Evolutionary conservation across 2,797 vertebrate species (phyloP).

Genomic region (Phrynocephalus guinanensis): DNA sequence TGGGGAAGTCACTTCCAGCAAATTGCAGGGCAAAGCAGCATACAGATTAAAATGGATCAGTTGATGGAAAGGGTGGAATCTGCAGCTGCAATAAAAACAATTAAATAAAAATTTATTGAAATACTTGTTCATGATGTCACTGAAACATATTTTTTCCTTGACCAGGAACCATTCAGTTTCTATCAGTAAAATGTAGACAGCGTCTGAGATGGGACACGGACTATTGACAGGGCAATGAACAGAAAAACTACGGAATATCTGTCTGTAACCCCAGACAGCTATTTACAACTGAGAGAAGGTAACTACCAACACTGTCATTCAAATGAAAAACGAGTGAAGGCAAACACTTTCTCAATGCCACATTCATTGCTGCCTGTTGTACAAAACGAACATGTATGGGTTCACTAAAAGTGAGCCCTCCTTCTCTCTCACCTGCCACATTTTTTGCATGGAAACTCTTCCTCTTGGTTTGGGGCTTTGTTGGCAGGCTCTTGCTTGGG

Average conservation of each 20-base stretch:
- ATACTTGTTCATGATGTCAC: background rate
- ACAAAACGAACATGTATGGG: background rate
- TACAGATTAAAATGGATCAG: too few relatives aligned
- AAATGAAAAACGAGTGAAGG: background rate
- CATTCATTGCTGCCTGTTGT: background rate
- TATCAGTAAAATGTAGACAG: background rate
- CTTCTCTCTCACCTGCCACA: constrained; percentile 94
- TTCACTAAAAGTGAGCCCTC: background rate
- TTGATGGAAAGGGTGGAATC: background rate
- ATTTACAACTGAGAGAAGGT: background rate
- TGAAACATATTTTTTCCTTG: background rate
- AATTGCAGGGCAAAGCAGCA: too few relatives aligned
- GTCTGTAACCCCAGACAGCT: background rate
- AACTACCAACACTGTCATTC: background rate
- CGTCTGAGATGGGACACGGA: background rate
- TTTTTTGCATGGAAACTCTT: constrained; percentile 98
- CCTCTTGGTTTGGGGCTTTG: constrained; percentile 86
- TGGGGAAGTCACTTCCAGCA: too few relatives aligned
- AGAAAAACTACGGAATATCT: constrained; percentile 3
- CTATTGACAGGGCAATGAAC: constrained; percentile 4
- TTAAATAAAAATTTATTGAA: background rate
- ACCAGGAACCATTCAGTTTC: background rate
- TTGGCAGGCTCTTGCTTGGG: constrained; percentile 72
- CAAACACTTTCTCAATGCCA: background rate
- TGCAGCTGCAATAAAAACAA: background rate